A percentile compares a stretch with the other conserved stretches of the same genome.
Evolutionary conservation across 2,888 invertebrate genomes (phyloP).

Genomic region (Torymus aiolomorphi): DNA sequence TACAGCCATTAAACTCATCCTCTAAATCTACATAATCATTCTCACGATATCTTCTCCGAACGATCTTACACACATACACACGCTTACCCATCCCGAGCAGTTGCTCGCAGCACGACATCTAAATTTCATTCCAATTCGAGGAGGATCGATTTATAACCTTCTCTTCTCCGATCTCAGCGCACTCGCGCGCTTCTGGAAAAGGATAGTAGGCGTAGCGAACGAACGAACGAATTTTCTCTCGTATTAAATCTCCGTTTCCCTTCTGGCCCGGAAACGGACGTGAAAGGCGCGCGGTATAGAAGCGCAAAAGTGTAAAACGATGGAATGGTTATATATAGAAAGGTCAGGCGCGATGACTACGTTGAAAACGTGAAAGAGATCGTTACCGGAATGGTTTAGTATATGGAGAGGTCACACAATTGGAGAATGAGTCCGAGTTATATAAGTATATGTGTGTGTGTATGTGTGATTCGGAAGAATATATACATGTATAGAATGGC

Average conservation of each 20-base stretch:
- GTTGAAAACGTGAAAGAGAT: constrained; percentile 5
- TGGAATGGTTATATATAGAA: constrained; percentile 1
- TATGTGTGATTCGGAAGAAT: too few relatives aligned
- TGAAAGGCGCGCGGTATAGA: neutral
- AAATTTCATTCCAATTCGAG: constrained; percentile 18
- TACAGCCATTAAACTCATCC: too few relatives aligned
- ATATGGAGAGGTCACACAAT: neutral
- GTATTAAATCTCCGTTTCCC: constrained; percentile 8
- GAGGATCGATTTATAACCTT: constrained; percentile 26
- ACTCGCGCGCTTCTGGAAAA: too few relatives aligned
- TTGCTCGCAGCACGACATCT: neutral
- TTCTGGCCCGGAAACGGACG: constrained; percentile 18
- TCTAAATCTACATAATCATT: too few relatives aligned
- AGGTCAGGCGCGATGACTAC: neutral
- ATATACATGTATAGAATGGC: too few relatives aligned
- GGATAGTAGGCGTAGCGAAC: too few relatives aligned
- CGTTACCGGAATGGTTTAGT: constrained; percentile 20
- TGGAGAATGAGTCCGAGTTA: too few relatives aligned
- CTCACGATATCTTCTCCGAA: too few relatives aligned
- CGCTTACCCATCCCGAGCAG: too few relatives aligned
- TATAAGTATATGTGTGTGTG: too few relatives aligned
- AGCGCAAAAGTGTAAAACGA: constrained; percentile 25
- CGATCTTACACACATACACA: too few relatives aligned
- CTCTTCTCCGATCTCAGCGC: neutral
- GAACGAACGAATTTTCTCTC: neutral